Base-by-base conservation (phyloP, 2,113 vertebrate genomes). In the Chloebia gouldiae region DNA sequence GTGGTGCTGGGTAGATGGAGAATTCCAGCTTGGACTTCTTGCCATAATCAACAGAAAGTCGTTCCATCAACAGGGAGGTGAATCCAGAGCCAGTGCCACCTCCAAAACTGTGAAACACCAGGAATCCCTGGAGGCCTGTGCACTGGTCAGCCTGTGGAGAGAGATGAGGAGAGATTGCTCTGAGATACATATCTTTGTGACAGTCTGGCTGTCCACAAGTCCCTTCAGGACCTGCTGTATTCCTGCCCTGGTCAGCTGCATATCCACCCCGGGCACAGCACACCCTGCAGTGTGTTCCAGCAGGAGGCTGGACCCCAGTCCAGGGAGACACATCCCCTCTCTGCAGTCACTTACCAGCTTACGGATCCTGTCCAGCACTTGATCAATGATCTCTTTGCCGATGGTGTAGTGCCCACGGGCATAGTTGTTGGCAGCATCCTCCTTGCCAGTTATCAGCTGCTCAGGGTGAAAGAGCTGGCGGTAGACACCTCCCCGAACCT, bases 351-450 rank as follows among this genome's bases (percentile, higher is more conserved):
- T 89, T 56, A 99, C 98, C 97, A 98, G 97, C 95, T 99, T 99
- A 37, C 97, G 97, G 42, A 98, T 98, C 81, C 97, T 96, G 96
- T 98, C 98, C 68, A 99, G 97, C 40, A 97, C 97, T 60, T 96
- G 90, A 78, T 98, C 94, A 0, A 97, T 98, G 96, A 98, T 95
- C 68, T 97, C 98, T 78, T 98, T 98, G 45, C 97, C 93, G 0
- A 96, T 97, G 57, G 95, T 98, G 84, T 99, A 99, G 96, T 99
- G 99, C 28, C 99, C 99, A 7, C 99, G 98, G 66, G 99, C 99
- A 0, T 99, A 99, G 93, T 99, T 99, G 88, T 99, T 99, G 28
- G 99, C 99, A 0, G 99, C 99, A 87, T 99, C 99, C 81, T 99
- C 99, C 78, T 99, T 99, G 88, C 99, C 99, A 1, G 98, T 98